Conservation (phyloP, 2,888 invertebrate species). For the Neuroscelio doddi region DNA sequence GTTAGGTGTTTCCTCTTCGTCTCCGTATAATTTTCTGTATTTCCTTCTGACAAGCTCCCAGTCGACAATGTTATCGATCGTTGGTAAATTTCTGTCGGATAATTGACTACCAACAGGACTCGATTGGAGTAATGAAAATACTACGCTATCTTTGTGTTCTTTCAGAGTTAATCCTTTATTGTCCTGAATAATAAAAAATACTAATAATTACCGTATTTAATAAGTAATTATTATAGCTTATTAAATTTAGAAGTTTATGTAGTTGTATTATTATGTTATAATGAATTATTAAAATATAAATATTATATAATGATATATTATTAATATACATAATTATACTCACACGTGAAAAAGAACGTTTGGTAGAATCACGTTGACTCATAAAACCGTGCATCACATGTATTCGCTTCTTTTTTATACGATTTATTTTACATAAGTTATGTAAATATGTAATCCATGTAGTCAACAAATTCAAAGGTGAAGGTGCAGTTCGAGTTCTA, state of each 20-base stretch:
- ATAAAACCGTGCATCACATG: slow-evolving; percentile 55
- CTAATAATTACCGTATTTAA: too few relatives aligned
- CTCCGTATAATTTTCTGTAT: slow-evolving; percentile 70
- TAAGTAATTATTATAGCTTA: neutral
- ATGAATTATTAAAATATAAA: neutral
- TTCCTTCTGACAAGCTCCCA: slow-evolving; percentile 73
- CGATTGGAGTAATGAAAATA: slow-evolving; percentile 59
- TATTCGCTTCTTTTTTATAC: slow-evolving; percentile 59
- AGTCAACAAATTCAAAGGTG: slow-evolving; percentile 81
- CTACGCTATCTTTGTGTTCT: slow-evolving; percentile 53
- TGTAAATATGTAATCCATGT: slow-evolving; percentile 74
- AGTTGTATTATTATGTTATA: neutral
- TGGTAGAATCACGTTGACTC: slow-evolving; percentile 28
- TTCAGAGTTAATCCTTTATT: slow-evolving; percentile 64
- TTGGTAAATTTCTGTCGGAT: slow-evolving; percentile 60
- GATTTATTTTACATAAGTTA: slow-evolving; percentile 69
- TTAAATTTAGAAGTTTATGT: too few relatives aligned
- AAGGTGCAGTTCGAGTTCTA: slow-evolving; percentile 79
- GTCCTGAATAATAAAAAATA: slow-evolving; percentile 61
- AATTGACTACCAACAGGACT: slow-evolving; percentile 67
- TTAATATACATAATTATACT: too few relatives aligned
- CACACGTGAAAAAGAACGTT: slow-evolving; percentile 47
- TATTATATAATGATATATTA: too few relatives aligned
- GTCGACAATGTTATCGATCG: slow-evolving; percentile 72
- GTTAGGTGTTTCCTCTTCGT: too few relatives aligned